These are phyloP conservation scores for Anneissia japonica DNA, from an alignment of 35 echinoderm and acorn worm genomes.

Conservation along the genomic window DNA sequence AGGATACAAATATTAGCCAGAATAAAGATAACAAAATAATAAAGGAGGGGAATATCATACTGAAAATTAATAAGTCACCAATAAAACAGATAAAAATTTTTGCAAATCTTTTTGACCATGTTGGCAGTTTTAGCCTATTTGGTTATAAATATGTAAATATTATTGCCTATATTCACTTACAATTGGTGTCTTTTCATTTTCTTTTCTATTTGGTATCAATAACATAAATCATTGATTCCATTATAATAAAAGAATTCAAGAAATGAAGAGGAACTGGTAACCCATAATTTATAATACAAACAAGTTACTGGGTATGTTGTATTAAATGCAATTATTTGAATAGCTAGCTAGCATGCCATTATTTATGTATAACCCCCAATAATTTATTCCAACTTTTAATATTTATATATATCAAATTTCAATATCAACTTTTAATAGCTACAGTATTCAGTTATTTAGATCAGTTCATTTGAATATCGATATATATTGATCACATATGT, in stretches of 20 bases:
- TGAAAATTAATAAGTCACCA: no score
- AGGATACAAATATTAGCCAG: no score
- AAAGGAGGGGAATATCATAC: no score
- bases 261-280: neutral
- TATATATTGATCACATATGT: no score
- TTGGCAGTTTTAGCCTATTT: neutral
- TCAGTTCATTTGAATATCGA: no score
- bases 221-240: neutral
- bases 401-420: constrained; percentile 3
- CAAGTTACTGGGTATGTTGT: neutral
- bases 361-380: neutral
- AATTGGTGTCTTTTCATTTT: neutral
- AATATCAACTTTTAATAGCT: neutral
- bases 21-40: no score
- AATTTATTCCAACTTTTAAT: neutral
- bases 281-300: neutral
- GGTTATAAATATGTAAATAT: neutral
- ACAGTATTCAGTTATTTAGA: no score
- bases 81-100: no score
- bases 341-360: neutral
- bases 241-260: no score
- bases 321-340: neutral
- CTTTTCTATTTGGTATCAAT: neutral
- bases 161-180: neutral
- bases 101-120: no score